Evolutionary conservation across 2,888 invertebrate species (phyloP).

Genomic region (Flexamia atlantica): DNA sequence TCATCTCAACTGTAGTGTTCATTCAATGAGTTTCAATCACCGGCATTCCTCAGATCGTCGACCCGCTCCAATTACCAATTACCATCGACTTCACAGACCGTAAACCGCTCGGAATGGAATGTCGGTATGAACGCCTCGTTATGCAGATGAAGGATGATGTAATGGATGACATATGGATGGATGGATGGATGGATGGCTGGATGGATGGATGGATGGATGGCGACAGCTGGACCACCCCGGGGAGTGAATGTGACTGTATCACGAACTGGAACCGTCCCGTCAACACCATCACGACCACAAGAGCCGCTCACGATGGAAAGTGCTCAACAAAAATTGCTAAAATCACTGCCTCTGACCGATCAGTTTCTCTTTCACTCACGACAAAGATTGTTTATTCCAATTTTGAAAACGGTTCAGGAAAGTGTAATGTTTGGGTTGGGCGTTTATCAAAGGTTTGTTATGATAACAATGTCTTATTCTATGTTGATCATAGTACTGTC

Average conservation of each 20-base stretch:
- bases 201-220: slow-evolving; percentile 7
- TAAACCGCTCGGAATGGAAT: neutral
- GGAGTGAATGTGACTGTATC: neutral
- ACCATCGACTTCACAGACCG: too few relatives aligned
- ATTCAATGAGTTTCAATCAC: too few relatives aligned
- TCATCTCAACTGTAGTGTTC: too few relatives aligned
- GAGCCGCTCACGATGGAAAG: neutral
- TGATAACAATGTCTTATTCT: too few relatives aligned
- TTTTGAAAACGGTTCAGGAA: neutral
- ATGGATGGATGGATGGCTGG: neutral
- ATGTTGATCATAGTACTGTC: too few relatives aligned
- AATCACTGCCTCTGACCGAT: neutral
- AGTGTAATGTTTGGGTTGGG: neutral
- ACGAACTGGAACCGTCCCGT: neutral
- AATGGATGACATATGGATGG: neutral
- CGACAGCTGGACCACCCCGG: neutral
- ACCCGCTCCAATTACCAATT: too few relatives aligned
- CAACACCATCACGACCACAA: slow-evolving; percentile 25
- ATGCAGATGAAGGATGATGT: neutral
- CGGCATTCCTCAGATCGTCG: too few relatives aligned
- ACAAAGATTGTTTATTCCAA: neutral
- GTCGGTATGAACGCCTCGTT: neutral
- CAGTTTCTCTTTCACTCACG: slow-evolving; percentile 15
- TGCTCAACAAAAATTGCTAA: neutral
- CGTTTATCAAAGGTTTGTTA: neutral